A percentile compares a stretch with the other conserved stretches of the same genome.
These are phyloP conservation scores for Chloebia gouldiae DNA, from an alignment of 2,113 vertebrate genomes.

Conservation along the genomic window DNA sequence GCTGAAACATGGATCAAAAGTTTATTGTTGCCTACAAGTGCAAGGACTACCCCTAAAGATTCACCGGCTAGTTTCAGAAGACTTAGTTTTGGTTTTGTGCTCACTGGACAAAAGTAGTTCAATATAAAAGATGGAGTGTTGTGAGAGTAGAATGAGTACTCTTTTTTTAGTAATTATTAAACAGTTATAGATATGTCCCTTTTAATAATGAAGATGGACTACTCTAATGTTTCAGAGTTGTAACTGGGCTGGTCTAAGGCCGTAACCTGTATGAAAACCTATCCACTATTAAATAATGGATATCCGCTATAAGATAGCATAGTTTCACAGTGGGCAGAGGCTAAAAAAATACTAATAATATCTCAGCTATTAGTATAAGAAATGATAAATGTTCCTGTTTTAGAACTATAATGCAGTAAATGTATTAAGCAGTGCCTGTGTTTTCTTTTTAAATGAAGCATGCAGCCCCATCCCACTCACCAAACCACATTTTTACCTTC, in stretches of 20 bases:
- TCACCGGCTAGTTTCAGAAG: background rate
- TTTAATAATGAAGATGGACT: background rate
- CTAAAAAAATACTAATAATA: background rate
- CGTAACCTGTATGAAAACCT: background rate
- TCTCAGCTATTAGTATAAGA: background rate
- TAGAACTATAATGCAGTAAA: background rate
- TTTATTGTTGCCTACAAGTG: background rate
- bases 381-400: background rate
- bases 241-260: background rate
- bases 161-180: background rate
- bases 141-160: too few relatives aligned
- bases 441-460: conserved; percentile 22
- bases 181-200: background rate
- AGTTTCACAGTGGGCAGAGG: background rate
- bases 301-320: background rate
- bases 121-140: background rate
- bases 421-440: background rate
- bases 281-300: background rate
- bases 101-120: background rate
- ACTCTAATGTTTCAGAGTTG: background rate
- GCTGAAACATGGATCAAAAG: background rate
- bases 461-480: background rate
- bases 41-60: background rate
- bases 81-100: background rate
- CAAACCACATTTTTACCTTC: background rate